Conservation (phyloP, 2,113 vertebrate species). For the Tamias sibiricus region DNA sequence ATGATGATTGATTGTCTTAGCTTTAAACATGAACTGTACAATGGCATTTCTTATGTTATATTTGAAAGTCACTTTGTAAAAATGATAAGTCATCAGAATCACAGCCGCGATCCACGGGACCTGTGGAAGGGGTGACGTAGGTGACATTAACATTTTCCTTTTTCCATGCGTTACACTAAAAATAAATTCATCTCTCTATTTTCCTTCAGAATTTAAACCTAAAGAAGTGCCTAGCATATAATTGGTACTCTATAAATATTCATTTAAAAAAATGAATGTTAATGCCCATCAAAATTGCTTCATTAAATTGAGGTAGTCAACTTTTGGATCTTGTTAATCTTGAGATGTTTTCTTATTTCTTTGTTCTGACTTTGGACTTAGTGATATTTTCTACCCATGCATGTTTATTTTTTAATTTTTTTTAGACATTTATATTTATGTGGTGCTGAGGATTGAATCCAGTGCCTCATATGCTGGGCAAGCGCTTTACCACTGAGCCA, state of each 20-base stretch:
- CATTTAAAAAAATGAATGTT: not conserved
- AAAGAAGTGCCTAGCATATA: not conserved
- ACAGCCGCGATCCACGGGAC: not conserved
- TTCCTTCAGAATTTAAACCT: not conserved
- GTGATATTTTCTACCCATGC: not conserved
- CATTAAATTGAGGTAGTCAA: not conserved
- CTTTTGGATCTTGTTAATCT: slow-evolving; percentile 35
- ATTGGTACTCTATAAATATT: not conserved
- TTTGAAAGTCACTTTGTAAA: not conserved
- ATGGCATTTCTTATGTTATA: not conserved
- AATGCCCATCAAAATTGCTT: not conserved
- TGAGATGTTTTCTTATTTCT: slow-evolving; percentile 39
- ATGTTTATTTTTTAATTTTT: too few relatives aligned
- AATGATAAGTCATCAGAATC: not conserved
- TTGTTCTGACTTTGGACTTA: slow-evolving; percentile 36
- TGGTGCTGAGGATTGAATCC: too few relatives aligned
- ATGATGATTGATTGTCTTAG: not conserved
- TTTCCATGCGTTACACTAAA: not conserved
- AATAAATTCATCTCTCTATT: not conserved
- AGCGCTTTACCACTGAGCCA: too few relatives aligned
- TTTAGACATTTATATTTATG: too few relatives aligned
- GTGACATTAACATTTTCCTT: not conserved
- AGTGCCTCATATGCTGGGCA: too few relatives aligned
- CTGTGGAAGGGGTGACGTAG: not conserved
- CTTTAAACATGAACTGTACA: not conserved